These are phyloP conservation scores for Crossocerus cetratus DNA, from an alignment of 2,888 invertebrate species.

Conservation along the genomic window DNA sequence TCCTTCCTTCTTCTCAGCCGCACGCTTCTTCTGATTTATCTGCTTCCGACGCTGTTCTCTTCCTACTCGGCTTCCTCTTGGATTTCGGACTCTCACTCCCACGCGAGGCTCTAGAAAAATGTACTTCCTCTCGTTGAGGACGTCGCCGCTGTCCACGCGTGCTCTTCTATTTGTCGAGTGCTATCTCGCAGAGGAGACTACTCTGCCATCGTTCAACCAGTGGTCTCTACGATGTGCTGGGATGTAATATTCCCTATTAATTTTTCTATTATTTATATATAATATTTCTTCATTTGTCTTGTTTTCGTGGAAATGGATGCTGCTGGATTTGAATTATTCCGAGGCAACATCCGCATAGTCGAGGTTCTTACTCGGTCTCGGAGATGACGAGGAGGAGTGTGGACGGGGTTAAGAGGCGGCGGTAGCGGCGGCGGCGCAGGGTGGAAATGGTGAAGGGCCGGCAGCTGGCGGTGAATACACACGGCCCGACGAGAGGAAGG, in stretches of 20 bases:
- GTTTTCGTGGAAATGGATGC: too few species aligned
- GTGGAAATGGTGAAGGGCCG: neutral
- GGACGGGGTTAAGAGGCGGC: too few species aligned
- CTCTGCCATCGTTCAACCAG: conserved; percentile 34
- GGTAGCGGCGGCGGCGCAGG: neutral
- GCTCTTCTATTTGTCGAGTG: conserved; percentile 51
- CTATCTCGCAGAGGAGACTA: conserved; percentile 54
- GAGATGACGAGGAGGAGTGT: too few species aligned
- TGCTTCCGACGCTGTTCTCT: conserved; percentile 16
- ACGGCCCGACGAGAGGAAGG: too few species aligned
- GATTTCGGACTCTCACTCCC: neutral
- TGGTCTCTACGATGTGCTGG: conserved; percentile 32
- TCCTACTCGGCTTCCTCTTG: conserved; percentile 10
- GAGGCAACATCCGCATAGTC: too few species aligned
- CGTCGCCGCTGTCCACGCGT: conserved; percentile 48
- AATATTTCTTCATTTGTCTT: conserved; percentile 34
- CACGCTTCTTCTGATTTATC: conserved; percentile 9
- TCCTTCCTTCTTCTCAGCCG: conserved; percentile 10
- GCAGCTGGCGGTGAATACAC: neutral
- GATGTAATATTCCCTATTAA: conserved; percentile 47
- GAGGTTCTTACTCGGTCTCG: too few species aligned
- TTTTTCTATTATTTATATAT: too few species aligned
- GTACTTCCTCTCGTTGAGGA: too few species aligned
- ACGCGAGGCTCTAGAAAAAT: too few species aligned
- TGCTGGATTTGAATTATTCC: too few species aligned